Conservation (phyloP, 2,888 invertebrate genomes). For the Lissocephala sabroskyi region DNA sequence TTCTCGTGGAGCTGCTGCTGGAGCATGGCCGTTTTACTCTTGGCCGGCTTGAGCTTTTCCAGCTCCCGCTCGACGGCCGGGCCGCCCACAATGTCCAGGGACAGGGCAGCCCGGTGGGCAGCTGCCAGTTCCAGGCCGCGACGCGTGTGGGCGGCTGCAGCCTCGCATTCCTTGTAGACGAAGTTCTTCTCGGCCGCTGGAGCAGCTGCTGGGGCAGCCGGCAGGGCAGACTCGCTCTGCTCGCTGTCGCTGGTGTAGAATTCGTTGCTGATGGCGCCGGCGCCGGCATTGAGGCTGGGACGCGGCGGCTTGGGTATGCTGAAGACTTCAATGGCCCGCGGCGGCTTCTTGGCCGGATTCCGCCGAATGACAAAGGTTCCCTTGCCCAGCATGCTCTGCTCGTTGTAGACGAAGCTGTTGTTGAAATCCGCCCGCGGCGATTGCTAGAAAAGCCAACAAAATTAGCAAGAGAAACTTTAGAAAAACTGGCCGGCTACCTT, state of each 20-base stretch:
- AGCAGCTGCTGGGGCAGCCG: conserved; percentile 27
- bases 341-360: conserved; percentile 50
- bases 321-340: conserved; percentile 58
- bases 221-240: conserved; percentile 43
- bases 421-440: conserved; percentile 44
- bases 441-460: too few relatives aligned
- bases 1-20: conserved; percentile 35
- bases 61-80: conserved; percentile 42
- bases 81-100: conserved; percentile 46
- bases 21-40: conserved; percentile 52
- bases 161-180: conserved; percentile 75
- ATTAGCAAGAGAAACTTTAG: too few relatives aligned
- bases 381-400: conserved; percentile 73
- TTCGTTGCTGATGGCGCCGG: conserved; percentile 49
- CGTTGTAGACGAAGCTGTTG: conserved; percentile 44
- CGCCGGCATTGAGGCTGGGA: conserved; percentile 18
- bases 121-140: conserved; percentile 80
- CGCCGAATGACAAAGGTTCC: conserved; percentile 86
- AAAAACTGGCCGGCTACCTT: too few relatives aligned
- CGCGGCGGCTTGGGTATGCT: conserved; percentile 48
- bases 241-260: conserved; percentile 59
- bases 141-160: conserved; percentile 77
- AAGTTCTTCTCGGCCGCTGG: conserved; percentile 37
- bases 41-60: conserved; percentile 42
- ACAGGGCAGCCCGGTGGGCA: conserved; percentile 73